Conservation (phyloP, 1,140 invertebrate species). For the Caerostris extrusa region DNA sequence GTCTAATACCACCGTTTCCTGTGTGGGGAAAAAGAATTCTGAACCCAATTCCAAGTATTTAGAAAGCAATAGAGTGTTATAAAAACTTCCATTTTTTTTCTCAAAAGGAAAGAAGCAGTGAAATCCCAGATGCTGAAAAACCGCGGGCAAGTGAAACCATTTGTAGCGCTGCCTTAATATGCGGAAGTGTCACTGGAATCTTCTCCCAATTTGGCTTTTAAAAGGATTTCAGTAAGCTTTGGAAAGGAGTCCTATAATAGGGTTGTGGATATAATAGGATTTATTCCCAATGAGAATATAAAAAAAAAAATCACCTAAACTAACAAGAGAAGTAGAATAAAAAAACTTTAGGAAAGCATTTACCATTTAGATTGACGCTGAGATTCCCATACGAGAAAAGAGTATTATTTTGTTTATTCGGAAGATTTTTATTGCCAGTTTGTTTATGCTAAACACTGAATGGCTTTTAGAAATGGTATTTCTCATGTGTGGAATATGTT, state of each 20-base stretch:
- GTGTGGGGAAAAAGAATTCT: neutral
- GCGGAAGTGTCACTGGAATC: neutral
- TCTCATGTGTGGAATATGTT: too few species aligned
- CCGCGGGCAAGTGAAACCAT: neutral
- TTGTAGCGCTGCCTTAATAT: neutral
- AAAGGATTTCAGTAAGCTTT: slow-evolving; percentile 18
- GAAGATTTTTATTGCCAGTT: too few species aligned
- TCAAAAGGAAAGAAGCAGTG: neutral
- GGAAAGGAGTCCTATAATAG: slow-evolving; percentile 16
- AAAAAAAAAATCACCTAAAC: neutral
- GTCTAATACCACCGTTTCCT: neutral
- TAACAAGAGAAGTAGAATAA: neutral
- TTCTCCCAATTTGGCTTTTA: neutral
- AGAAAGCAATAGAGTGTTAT: neutral
- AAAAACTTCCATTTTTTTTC: neutral
- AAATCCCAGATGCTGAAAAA: neutral
- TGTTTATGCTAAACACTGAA: too few species aligned
- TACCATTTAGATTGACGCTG: slow-evolving; percentile 27
- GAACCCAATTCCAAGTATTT: neutral
- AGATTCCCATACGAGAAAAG: neutral
- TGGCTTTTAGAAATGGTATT: too few species aligned
- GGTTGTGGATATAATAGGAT: neutral
- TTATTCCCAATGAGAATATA: slow-evolving; percentile 18
- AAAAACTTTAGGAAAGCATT: neutral
- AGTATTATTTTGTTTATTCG: too few species aligned